Evolutionary conservation across 2,113 vertebrate species (phyloP).

Genomic region (Catharus bicknelli): DNA sequence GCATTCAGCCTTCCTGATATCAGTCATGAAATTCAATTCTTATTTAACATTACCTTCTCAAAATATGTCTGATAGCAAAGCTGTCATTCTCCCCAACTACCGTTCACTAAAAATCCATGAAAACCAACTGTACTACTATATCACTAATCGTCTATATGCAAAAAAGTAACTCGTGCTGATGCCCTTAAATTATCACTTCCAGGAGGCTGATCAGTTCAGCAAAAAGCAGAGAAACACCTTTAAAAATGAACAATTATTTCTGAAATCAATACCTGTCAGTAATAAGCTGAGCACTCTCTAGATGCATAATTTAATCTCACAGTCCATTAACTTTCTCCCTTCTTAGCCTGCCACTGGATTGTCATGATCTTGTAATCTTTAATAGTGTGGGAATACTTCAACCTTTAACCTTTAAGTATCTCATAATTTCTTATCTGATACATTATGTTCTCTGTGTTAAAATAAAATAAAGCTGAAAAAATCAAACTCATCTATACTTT

Average conservation of each 20-base stretch:
- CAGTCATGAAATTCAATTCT: background rate
- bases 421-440: background rate
- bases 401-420: background rate
- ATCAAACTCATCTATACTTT: background rate
- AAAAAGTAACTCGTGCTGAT: background rate
- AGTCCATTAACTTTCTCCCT: slow-evolving; percentile 35
- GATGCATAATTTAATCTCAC: slow-evolving; percentile 70
- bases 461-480: background rate
- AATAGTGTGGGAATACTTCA: background rate
- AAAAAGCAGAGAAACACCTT: background rate
- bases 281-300: slow-evolving; percentile 26
- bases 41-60: background rate
- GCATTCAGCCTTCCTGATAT: background rate
- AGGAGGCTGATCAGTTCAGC: background rate
- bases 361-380: slow-evolving; percentile 8
- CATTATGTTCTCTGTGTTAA: background rate
- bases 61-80: background rate
- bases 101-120: background rate
- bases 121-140: background rate
- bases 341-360: background rate
- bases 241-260: slow-evolving; percentile 45
- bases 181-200: background rate
- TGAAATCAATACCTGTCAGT: slow-evolving; percentile 55
- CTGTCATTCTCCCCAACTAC: background rate
- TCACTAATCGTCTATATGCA: background rate